phyloP scores from a whole-genome alignment of 2,113 vertebrate species.

The Megaptera novaeangliae region DNA sequence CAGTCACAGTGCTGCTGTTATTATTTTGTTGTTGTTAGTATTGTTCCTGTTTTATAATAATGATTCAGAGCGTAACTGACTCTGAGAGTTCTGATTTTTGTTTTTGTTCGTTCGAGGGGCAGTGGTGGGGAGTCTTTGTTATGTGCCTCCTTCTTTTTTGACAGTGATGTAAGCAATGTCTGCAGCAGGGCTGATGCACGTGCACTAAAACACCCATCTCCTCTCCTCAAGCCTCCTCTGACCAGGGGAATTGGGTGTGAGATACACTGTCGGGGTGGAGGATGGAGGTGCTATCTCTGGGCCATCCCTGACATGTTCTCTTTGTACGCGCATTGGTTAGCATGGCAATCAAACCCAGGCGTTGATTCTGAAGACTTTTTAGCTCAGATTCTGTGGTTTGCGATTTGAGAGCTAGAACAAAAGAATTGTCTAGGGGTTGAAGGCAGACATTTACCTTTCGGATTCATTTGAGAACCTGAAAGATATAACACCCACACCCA shows the following conservation, averaged over 20 bases:
- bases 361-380: neutral
- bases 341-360: neutral
- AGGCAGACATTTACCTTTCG: neutral
- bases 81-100: neutral
- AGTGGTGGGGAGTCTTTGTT: neutral
- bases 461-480: neutral
- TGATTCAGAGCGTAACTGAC: neutral
- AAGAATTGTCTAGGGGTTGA: neutral
- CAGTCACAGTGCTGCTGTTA: neutral
- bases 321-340: neutral
- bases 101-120: neutral
- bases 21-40: neutral
- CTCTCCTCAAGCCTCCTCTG: neutral
- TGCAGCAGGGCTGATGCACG: neutral
- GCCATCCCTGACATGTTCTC: neutral
- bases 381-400: neutral
- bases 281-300: neutral
- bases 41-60: neutral
- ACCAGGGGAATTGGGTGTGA: rapidly evolving
- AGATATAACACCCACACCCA: neutral
- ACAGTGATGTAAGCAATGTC: neutral
- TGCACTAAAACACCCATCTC: neutral
- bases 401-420: neutral
- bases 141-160: neutral
- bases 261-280: rapidly evolving